A percentile compares a stretch with the other conserved stretches of the same genome.
These are phyloP conservation scores for Serripes groenlandicus DNA, from an alignment of 2,888 invertebrate species.

Conservation along the genomic window DNA sequence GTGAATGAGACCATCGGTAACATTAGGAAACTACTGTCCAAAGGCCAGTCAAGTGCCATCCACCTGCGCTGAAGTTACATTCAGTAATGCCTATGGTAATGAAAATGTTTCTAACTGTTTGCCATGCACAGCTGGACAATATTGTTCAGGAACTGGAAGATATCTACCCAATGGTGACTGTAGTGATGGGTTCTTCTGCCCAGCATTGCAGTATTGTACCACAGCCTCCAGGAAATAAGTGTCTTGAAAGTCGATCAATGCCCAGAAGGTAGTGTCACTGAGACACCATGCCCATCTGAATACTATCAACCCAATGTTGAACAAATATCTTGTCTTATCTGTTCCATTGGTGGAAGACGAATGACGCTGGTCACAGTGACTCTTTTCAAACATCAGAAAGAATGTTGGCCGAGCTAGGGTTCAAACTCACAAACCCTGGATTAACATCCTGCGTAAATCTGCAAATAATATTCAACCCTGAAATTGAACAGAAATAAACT, in stretches of 20 bases:
- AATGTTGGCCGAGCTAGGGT: too few species aligned
- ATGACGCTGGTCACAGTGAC: too few species aligned
- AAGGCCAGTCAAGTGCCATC: slow-evolving; percentile 76
- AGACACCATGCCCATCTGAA: slow-evolving; percentile 82
- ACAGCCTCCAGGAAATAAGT: slow-evolving; percentile 83
- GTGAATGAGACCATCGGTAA: slow-evolving; percentile 84
- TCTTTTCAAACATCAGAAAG: too few species aligned
- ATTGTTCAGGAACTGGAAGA: slow-evolving; percentile 80
- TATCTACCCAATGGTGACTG: slow-evolving; percentile 81
- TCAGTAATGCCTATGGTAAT: slow-evolving; percentile 77
- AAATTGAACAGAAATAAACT: too few species aligned
- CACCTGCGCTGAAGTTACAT: slow-evolving; percentile 82
- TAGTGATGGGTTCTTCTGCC: slow-evolving; percentile 82
- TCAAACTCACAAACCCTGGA: too few species aligned
- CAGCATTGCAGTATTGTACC: slow-evolving; percentile 79
- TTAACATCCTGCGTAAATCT: too few species aligned
- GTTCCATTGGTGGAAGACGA: slow-evolving; percentile 83
- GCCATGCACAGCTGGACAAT: slow-evolving; percentile 83
- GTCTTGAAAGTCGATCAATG: slow-evolving; percentile 83
- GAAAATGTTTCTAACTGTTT: slow-evolving; percentile 82
- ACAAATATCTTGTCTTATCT: slow-evolving; percentile 78
- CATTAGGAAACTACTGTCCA: slow-evolving; percentile 85
- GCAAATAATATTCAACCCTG: too few species aligned
- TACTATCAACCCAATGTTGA: slow-evolving; percentile 80
- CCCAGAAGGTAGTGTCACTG: slow-evolving; percentile 79